Evolutionary conservation across 2,113 vertebrate genomes (phyloP), one percentile per base, ranked within the genome.

Genomic region (Bolborhynchus lineola): DNA sequence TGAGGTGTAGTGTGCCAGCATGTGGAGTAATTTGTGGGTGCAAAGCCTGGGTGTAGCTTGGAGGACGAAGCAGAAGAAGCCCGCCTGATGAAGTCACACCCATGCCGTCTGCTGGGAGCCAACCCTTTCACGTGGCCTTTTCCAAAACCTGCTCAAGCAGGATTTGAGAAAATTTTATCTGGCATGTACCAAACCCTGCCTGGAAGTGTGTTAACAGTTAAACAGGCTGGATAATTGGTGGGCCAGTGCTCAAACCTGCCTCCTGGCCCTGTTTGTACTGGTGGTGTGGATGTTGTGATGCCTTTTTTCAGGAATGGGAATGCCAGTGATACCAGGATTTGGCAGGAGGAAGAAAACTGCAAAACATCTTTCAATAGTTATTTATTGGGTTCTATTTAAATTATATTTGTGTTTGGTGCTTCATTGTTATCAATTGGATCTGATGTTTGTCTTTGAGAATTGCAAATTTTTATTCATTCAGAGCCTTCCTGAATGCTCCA

Each of bases 381-480:
- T 53, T 84, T 86, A 46, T 67, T 39, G 20, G 18, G 20, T 94
- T 75, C 4, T 59, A 16, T 82, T 88, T 35, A 7, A 63, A 75
- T 63, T 90, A 11, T 2, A 23, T 71, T 82, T 91, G 71, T 31
- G 44, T 72, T 42, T 82, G 28, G 53, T 83, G 13, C 50, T 76
- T 90, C 52, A 16, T 65, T 84, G 31, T 53, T 88, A 62, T 70
- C 70, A 5, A 6, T 35, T 59, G 46, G n/a, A 79, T 77, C 67
- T 92, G 49, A 37, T 49, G 47, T 57, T 91, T 93, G 17, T 25
- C 62, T 86, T 91, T 86, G 82, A 88, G 96, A 91, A 95, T 65
- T 41, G 60, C 44, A 18, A n/a, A 4, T 95, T 89, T 89, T 82
- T 76, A 41, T 92, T 92, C 28, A 57, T 67, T 90, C 86, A 74